phyloP scores from a whole-genome alignment of 2,797 vertebrate species.

The Alauda arvensis region DNA sequence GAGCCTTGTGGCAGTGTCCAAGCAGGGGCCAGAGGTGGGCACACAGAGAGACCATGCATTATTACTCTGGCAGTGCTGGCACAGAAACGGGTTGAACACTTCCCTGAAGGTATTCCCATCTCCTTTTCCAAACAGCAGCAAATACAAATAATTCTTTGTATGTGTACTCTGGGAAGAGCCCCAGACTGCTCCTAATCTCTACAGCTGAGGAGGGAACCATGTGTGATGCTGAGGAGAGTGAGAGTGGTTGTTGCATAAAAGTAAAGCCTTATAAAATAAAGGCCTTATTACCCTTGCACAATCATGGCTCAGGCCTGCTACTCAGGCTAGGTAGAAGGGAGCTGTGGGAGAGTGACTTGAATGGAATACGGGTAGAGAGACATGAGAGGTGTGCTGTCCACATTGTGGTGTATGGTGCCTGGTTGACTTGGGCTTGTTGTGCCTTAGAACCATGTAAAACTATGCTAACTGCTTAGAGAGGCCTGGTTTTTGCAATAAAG shows the following conservation, averaged over 20 bases:
- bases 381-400: not conserved
- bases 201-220: not conserved
- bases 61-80: not conserved
- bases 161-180: not conserved
- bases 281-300: not conserved
- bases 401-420: accelerated
- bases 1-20: not conserved
- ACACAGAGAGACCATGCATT: accelerated
- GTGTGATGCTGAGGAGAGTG: not conserved
- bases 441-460: not conserved
- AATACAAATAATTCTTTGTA: not conserved
- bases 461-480: not conserved
- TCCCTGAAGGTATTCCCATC: not conserved
- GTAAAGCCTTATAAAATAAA: not conserved
- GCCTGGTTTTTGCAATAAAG: not conserved
- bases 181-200: accelerated
- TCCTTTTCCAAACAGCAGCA: not conserved
- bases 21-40: not conserved
- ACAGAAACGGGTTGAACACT: accelerated
- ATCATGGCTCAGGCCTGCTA: not conserved
- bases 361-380: not conserved
- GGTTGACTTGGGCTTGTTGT: not conserved
- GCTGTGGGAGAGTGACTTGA: not conserved
- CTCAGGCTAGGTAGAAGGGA: not conserved
- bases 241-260: too few species aligned